Conservation (phyloP, 2,888 invertebrate species). For the Cremastinae sp. region DNA sequence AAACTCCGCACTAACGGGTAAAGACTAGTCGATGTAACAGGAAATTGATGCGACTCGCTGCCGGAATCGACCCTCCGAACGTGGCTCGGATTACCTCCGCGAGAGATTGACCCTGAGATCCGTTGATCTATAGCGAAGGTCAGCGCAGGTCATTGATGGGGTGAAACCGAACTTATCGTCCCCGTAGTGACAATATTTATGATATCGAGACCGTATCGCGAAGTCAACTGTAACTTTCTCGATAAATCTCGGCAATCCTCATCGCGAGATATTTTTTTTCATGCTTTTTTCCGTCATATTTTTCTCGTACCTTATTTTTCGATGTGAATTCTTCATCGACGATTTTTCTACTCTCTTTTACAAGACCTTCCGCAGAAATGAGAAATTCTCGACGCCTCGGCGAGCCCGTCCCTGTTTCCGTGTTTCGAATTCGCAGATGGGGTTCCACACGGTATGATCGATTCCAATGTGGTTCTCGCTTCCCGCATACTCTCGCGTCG, state of each 20-base stretch:
- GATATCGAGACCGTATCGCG: slow-evolving; percentile 1
- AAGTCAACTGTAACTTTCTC: slow-evolving; percentile 1
- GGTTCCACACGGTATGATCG: slow-evolving; percentile 43
- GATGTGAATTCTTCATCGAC: too few relatives aligned
- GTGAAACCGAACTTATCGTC: slow-evolving; percentile 36
- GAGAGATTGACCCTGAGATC: slow-evolving; percentile 50
- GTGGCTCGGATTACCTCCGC: slow-evolving; percentile 49
- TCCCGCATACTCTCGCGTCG: slow-evolving; percentile 22
- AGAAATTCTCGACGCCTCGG: not conserved
- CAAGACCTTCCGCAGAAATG: not conserved
- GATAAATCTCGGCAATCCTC: slow-evolving; percentile 3
- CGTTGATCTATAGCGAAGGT: slow-evolving; percentile 32
- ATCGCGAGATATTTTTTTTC: not conserved
- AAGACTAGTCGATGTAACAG: slow-evolving; percentile 38
- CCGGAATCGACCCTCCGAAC: slow-evolving; percentile 26
- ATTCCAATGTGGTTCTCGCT: slow-evolving; percentile 35
- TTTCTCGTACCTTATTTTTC: not conserved
- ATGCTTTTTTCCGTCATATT: not conserved
- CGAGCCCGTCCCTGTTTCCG: too few relatives aligned
- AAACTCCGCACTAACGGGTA: slow-evolving; percentile 15
- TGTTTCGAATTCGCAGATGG: slow-evolving; percentile 22
- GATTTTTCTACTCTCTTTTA: not conserved
- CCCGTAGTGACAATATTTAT: slow-evolving; percentile 37
- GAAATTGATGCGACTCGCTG: slow-evolving; percentile 49
- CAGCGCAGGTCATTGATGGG: slow-evolving; percentile 26